These are phyloP conservation scores for Neelides folsomi DNA, from an alignment of 2,888 invertebrate genomes.

Conservation along the genomic window DNA sequence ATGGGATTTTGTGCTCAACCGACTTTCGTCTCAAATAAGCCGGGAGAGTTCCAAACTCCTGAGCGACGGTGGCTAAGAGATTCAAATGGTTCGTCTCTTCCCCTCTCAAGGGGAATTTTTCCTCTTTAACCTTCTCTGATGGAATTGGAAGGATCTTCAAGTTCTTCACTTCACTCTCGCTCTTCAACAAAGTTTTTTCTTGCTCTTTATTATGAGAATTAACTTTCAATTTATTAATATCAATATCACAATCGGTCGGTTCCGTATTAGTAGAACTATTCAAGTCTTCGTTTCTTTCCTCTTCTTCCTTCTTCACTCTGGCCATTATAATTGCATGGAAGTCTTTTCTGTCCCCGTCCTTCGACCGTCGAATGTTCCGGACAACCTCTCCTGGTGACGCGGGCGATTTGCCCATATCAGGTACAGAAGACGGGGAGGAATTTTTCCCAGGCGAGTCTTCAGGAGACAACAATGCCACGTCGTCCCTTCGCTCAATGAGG, in stretches of 20 bases:
- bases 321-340: slow-evolving; percentile 1
- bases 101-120: not conserved
- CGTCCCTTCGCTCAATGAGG: slow-evolving; percentile 20
- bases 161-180: not conserved
- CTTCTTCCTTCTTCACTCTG: slow-evolving; percentile 6
- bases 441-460: slow-evolving; percentile 4
- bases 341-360: not conserved
- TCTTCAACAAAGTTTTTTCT: not conserved
- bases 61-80: slow-evolving; percentile 31
- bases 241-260: slow-evolving; percentile 10
- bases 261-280: not conserved
- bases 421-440: too few species aligned
- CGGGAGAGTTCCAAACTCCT: slow-evolving; percentile 20
- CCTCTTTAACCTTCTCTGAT: not conserved
- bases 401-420: too few species aligned
- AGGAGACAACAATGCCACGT: slow-evolving; percentile 9
- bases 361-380: too few species aligned
- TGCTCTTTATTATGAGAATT: not conserved
- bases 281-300: not conserved
- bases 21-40: too few species aligned
- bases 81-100: slow-evolving; percentile 23
- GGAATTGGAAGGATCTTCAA: not conserved
- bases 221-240: slow-evolving; percentile 7
- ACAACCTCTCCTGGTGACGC: not conserved
- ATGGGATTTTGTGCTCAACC: too few species aligned